A percentile compares a stretch with the other conserved stretches of the same genome.
phyloP scores from a whole-genome alignment of 2,113 vertebrate species.

The Erpornis zantholeuca region DNA sequence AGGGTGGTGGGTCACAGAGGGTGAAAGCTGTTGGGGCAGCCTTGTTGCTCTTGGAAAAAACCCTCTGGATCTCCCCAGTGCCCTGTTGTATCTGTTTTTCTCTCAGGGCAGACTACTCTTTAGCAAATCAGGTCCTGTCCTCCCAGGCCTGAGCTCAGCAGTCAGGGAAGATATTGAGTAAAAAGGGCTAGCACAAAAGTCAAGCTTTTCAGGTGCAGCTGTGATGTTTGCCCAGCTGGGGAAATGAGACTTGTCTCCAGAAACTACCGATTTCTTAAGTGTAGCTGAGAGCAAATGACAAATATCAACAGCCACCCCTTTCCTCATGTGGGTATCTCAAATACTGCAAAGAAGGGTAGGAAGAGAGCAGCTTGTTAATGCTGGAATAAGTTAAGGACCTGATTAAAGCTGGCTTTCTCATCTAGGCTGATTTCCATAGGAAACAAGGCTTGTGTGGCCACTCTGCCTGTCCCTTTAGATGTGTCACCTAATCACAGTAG shows the following conservation, averaged over 20 bases:
- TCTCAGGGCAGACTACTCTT: background rate
- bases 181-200: background rate
- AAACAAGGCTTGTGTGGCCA: background rate
- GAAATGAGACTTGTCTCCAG: background rate
- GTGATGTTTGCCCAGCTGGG: background rate
- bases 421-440: conserved; percentile 5
- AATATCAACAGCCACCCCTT: background rate
- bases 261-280: background rate
- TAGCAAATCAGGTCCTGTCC: background rate
- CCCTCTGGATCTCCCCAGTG: background rate
- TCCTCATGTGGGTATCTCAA: background rate
- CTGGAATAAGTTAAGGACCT: background rate
- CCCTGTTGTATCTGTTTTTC: background rate
- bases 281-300: background rate
- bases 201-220: background rate
- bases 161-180: background rate
- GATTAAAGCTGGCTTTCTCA: background rate
- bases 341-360: background rate
- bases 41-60: background rate
- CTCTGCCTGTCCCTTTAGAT: background rate
- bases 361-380: background rate
- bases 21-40: background rate
- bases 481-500: background rate
- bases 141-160: background rate
- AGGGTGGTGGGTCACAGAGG: background rate